phyloP scores from a whole-genome alignment of 2,888 invertebrate genomes.

The Podotricha telesiphe region DNA sequence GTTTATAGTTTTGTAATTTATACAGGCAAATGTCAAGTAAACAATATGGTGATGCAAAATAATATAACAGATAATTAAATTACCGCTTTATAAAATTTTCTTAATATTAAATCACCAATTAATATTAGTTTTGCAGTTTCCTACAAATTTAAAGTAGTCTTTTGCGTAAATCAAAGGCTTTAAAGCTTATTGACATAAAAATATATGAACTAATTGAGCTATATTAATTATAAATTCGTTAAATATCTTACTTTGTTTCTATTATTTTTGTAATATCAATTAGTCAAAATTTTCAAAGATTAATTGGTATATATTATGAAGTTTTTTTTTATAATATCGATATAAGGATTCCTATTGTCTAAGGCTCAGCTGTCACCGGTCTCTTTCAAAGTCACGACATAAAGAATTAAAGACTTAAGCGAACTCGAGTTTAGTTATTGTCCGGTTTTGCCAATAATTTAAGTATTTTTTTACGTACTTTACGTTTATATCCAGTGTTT shows the following conservation, averaged over 20 bases:
- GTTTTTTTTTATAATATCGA: not conserved
- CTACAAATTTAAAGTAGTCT: no score
- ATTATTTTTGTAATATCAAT: no score
- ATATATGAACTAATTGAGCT: no score
- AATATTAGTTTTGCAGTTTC: not conserved
- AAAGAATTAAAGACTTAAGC: not conserved
- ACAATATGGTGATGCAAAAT: not conserved
- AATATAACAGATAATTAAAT: not conserved
- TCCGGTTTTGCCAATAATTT: not conserved
- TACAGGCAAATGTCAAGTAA: slow-evolving; percentile 8
- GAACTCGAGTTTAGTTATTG: not conserved
- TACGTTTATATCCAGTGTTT: not conserved
- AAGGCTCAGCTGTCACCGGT: slow-evolving; percentile 5
- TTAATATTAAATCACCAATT: not conserved
- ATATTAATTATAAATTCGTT: no score
- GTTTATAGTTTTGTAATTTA: no score
- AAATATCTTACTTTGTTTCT: no score
- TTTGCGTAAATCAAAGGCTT: no score
- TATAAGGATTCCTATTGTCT: not conserved
- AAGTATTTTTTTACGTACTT: slow-evolving; percentile 2
- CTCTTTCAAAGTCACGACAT: not conserved
- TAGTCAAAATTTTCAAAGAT: no score
- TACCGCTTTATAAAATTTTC: not conserved
- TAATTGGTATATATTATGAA: no score
- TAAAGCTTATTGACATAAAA: no score